Percentiles rank a stretch among this genome's conserved stretches.
Evolutionary conservation across 2,888 invertebrate genomes (phyloP).

Genomic region (Nomada ferruginata): DNA sequence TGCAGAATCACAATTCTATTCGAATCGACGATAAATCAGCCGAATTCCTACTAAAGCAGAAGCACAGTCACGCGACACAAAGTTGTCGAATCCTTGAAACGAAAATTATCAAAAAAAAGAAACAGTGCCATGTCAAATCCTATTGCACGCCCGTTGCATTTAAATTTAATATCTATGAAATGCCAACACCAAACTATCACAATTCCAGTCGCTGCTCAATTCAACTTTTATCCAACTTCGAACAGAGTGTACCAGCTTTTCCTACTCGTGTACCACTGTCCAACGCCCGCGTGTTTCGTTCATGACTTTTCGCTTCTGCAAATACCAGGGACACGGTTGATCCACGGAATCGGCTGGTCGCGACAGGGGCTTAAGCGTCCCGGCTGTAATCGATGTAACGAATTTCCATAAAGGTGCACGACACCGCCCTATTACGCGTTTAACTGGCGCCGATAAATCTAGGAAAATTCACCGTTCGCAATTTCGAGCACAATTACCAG

Average conservation of each 20-base stretch:
- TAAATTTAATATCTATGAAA: background rate
- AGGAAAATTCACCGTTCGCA: conserved; percentile 56
- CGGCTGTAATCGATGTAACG: conserved; percentile 61
- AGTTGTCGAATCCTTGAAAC: too few species aligned
- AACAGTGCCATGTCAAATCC: too few species aligned
- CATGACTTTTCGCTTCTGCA: background rate
- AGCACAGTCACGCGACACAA: too few species aligned
- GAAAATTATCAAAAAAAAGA: too few species aligned
- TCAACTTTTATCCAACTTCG: background rate
- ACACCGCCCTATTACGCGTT: conserved; percentile 63
- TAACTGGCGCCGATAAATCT: conserved; percentile 65
- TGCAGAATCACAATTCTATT: too few species aligned
- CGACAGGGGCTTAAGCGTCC: conserved; percentile 50
- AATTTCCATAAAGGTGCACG: conserved; percentile 70
- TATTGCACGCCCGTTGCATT: too few species aligned
- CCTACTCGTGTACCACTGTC: too few species aligned
- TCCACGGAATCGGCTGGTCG: conserved; percentile 24
- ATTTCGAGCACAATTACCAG: conserved; percentile 43
- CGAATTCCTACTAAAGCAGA: too few species aligned
- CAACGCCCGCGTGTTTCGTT: background rate
- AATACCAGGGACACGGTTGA: conserved; percentile 1
- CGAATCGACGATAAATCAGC: too few species aligned
- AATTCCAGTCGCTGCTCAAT: background rate
- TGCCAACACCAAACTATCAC: background rate
- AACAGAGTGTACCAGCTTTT: too few species aligned